Evolutionary conservation across 2,888 invertebrate genomes (phyloP).

Genomic region (Zygogramma bicolorata): DNA sequence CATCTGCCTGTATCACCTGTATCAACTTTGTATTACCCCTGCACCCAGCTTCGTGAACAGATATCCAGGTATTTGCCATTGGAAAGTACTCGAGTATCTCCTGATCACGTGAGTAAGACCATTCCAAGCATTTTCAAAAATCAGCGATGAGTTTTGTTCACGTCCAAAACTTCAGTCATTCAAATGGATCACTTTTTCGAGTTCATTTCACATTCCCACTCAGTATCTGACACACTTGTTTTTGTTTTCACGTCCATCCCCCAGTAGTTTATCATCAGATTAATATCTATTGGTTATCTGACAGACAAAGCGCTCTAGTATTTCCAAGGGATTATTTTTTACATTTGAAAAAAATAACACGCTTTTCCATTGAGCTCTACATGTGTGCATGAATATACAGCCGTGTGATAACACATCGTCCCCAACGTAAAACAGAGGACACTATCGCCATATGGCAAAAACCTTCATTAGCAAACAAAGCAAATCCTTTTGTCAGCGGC

Average conservation of each 20-base stretch:
- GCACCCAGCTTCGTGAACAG: too few species aligned
- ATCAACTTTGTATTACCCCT: too few species aligned
- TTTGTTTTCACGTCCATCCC: background rate
- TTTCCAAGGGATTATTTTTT: background rate
- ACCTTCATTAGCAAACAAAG: conserved; percentile 30
- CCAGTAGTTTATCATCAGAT: background rate
- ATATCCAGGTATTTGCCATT: too few species aligned
- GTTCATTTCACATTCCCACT: too few species aligned
- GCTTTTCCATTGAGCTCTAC: background rate
- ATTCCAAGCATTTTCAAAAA: background rate
- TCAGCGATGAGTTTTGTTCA: conserved; percentile 36
- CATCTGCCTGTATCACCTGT: too few species aligned
- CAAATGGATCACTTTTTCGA: conserved; percentile 32
- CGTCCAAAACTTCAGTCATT: conserved; percentile 41
- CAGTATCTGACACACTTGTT: too few species aligned
- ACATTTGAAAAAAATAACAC: background rate
- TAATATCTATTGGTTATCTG: background rate
- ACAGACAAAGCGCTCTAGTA: background rate
- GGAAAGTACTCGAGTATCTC: too few species aligned
- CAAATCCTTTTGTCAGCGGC: conserved; percentile 23
- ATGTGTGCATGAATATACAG: background rate
- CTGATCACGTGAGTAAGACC: too few species aligned
- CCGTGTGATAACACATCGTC: background rate
- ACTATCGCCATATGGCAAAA: conserved; percentile 14
- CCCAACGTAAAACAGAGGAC: background rate